Evolutionary conservation across 2,113 vertebrate genomes (phyloP).

Genomic region (Platysteira castanea): DNA sequence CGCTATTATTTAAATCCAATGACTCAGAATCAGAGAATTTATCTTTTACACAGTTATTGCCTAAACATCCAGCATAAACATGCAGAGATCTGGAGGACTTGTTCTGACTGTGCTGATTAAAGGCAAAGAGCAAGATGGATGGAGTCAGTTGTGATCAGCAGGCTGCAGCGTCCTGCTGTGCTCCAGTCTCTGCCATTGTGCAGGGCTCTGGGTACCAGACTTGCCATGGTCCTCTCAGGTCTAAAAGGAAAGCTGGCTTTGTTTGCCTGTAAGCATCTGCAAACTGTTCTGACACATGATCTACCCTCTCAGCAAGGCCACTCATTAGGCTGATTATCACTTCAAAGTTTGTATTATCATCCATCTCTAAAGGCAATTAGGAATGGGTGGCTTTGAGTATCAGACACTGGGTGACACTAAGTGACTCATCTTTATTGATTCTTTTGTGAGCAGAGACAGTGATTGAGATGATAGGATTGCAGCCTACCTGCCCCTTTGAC

Average conservation of each 20-base stretch:
- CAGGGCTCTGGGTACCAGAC: slow-evolving; percentile 72
- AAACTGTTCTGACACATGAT: slow-evolving; percentile 77
- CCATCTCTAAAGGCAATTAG: slow-evolving; percentile 92
- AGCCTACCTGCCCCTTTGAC: slow-evolving; percentile 82
- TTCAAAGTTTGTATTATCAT: slow-evolving; percentile 89
- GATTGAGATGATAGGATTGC: slow-evolving; percentile 84
- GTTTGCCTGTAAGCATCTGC: slow-evolving; percentile 75
- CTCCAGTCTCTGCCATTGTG: slow-evolving; percentile 79
- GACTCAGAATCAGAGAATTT: slow-evolving; percentile 29
- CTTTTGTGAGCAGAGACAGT: slow-evolving; percentile 84
- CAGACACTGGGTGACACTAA: slow-evolving; percentile 83
- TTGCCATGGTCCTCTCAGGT: slow-evolving; percentile 72
- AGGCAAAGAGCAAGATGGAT: slow-evolving; percentile 77
- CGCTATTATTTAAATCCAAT: slow-evolving; percentile 14
- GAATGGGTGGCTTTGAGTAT: slow-evolving; percentile 87
- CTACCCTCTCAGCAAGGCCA: slow-evolving; percentile 72
- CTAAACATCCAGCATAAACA: slow-evolving; percentile 58
- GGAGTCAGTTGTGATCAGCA: slow-evolving; percentile 71
- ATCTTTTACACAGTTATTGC: slow-evolving; percentile 49
- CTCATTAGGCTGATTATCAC: slow-evolving; percentile 90
- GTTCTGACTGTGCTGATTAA: slow-evolving; percentile 66
- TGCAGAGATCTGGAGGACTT: slow-evolving; percentile 67
- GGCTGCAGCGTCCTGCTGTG: slow-evolving; percentile 74
- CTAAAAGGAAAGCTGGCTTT: slow-evolving; percentile 75
- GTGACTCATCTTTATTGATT: slow-evolving; percentile 87